Evolutionary conservation across 1,140 invertebrate genomes (phyloP).

Genomic region (Drosophila varians): DNA sequence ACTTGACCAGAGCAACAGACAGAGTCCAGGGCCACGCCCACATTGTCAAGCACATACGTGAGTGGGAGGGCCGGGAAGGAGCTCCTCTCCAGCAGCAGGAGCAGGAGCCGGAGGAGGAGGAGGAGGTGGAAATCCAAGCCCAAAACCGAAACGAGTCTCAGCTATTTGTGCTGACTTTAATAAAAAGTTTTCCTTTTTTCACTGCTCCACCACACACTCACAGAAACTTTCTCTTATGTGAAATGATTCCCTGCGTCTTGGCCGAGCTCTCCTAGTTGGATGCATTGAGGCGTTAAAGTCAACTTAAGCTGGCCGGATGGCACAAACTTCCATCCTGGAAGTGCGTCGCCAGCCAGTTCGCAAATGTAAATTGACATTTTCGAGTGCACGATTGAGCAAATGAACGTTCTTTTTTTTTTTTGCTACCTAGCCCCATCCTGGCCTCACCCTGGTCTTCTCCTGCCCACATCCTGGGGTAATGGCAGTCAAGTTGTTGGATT

Average conservation of each 20-base stretch:
- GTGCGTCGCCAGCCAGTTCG: constrained; percentile 55
- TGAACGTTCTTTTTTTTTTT: constrained; percentile 76
- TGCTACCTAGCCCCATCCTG: constrained; percentile 9
- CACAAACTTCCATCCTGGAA: too few species aligned
- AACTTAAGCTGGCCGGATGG: constrained; percentile 62
- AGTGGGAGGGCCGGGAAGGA: background rate
- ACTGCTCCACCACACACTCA: constrained; percentile 23
- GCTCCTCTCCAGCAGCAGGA: constrained; percentile 3
- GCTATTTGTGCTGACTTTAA: constrained; percentile 71
- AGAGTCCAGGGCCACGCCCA: constrained; percentile 59
- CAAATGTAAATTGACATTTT: constrained; percentile 82
- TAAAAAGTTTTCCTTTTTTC: constrained; percentile 65
- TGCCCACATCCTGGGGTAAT: constrained; percentile 55
- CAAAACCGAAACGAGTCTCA: constrained; percentile 36
- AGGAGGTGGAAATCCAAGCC: constrained; percentile 62
- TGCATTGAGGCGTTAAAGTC: constrained; percentile 80
- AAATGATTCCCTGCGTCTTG: constrained; percentile 6
- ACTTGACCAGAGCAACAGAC: constrained; percentile 71
- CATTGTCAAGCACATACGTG: constrained; percentile 59
- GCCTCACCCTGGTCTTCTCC: background rate
- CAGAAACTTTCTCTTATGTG: constrained; percentile 64
- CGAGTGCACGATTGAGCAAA: constrained; percentile 82
- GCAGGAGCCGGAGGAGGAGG: constrained; percentile 8
- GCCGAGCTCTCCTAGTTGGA: constrained; percentile 46
- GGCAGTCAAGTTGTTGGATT: constrained; percentile 75